phyloP scores from a whole-genome alignment of 2,113 vertebrate genomes.

The Gambusia affinis region DNA sequence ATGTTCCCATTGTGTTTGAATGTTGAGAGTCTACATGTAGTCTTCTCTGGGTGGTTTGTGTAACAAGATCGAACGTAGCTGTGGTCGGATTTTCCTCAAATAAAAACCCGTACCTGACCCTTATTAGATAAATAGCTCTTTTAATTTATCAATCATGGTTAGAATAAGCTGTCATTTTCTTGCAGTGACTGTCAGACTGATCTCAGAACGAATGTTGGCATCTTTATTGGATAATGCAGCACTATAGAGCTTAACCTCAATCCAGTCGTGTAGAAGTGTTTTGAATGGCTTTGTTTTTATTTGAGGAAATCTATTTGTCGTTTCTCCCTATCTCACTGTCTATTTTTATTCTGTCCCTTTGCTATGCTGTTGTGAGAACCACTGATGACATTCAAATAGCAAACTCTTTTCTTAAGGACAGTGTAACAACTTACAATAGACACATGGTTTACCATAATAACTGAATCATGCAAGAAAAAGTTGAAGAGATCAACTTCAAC shows the following conservation, averaged over 20 bases:
- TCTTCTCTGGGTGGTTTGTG: slow-evolving; percentile 3
- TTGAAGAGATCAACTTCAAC: neutral
- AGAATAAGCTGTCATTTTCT: neutral
- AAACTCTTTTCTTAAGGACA: neutral
- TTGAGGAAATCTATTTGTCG: slow-evolving; percentile 4
- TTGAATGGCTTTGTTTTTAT: neutral
- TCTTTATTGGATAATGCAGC: neutral
- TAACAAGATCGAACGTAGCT: neutral
- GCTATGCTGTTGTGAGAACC: slow-evolving; percentile 8
- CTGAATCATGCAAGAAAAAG: neutral
- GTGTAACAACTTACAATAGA: neutral
- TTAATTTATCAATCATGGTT: neutral
- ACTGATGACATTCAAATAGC: slow-evolving; percentile 10
- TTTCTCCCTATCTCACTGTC: slow-evolving; percentile 8
- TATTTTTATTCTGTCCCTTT: neutral
- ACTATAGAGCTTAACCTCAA: no score
- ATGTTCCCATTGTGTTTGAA: slow-evolving; percentile 69
- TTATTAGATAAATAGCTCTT: neutral
- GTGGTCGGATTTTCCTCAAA: slow-evolving; percentile 5
- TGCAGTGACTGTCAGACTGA: neutral
- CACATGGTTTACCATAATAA: neutral
- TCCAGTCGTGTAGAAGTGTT: neutral
- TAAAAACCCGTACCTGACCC: neutral
- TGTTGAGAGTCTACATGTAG: slow-evolving; percentile 1
- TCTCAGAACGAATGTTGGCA: neutral